Evolutionary conservation across 2,888 invertebrate species (phyloP), one percentile per base, ranked within the genome.

Genomic region (Noctua comes): DNA sequence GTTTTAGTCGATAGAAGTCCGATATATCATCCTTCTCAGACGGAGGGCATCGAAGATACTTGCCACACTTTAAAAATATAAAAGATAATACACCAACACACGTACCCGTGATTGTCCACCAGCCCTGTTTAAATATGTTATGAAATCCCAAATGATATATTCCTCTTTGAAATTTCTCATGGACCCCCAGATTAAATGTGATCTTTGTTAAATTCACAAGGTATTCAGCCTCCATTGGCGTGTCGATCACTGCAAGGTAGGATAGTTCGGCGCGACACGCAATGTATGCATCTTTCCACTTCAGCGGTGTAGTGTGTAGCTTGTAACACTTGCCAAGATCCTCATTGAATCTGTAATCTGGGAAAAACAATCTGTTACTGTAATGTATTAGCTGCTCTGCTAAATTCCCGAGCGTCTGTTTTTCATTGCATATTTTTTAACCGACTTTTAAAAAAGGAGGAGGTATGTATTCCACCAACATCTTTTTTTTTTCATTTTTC

Each of bases 261-360:
- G 68, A 68, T 21, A 43, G 36, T 73, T 73, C 73, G 36, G 91
- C 81, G 43, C 86, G 88, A 82, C 96, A 96, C 2, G 89, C 82
- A 2, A 85, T 87, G 46, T 92, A 90, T 0, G 96, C 95, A 0
- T 94, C 94, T 0, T 88, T 89, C 71, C 71, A 71, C 1, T n/a
- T 57, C 40, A 57, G n/a, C 8, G 71, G 71, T 40, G 57, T 71
- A 18, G 71, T 57, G 21, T 71, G 71, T 6, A 71, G 21, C 40
- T 71, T 71, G 57, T 57, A 71, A 40, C 71, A 95, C 84, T 90
- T 92, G 5, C 92, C 92, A 1, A 77, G 36, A 0, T 62, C 24
- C 27, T 88, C 88, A 62, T 91, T 89, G 82, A 88, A 93, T 69
- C 83, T 82, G 84, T 95, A 95, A 74, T 88, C 95, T 95, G 90